These are phyloP conservation scores for Gobio gobio DNA, from an alignment of 2,113 vertebrate genomes.

Conservation along the genomic window DNA sequence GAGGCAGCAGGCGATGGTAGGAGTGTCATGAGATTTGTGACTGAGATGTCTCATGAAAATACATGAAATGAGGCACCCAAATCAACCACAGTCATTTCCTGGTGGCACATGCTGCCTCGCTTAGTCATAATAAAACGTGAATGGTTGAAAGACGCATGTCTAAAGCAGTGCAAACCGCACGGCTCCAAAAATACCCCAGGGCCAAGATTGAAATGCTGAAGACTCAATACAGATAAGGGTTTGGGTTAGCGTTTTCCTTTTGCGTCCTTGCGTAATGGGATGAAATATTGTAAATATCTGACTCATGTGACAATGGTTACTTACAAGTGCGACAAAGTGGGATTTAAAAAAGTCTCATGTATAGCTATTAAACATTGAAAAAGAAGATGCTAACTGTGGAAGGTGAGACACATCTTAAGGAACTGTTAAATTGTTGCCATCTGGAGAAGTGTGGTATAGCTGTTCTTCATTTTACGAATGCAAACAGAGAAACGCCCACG, in stretches of 20 bases:
- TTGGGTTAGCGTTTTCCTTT: background rate
- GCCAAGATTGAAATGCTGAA: background rate
- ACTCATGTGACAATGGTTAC: background rate
- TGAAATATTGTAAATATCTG: background rate
- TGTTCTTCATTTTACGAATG: background rate
- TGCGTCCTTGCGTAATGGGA: background rate
- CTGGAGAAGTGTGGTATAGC: background rate
- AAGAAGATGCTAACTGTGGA: background rate
- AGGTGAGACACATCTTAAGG: background rate
- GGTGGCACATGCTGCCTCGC: conserved; percentile 17
- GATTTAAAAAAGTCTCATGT: background rate
- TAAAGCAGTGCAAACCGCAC: background rate
- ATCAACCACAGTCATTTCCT: conserved; percentile 61
- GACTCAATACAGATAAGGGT: background rate
- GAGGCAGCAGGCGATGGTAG: background rate
- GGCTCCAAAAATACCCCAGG: conserved; percentile 9
- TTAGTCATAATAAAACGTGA: conserved; percentile 36
- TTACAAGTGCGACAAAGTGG: background rate
- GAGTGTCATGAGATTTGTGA: conserved; percentile 50
- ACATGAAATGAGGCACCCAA: conserved; percentile 38
- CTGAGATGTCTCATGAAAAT: conserved; percentile 43
- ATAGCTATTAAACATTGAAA: background rate
- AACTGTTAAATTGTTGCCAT: background rate
- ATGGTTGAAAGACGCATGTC: conserved; percentile 7
- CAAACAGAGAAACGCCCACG: background rate